Evolutionary conservation across 2,888 invertebrate species (phyloP), one percentile per base, ranked within the genome.

Genomic region (Pachydiplax longipennis): DNA sequence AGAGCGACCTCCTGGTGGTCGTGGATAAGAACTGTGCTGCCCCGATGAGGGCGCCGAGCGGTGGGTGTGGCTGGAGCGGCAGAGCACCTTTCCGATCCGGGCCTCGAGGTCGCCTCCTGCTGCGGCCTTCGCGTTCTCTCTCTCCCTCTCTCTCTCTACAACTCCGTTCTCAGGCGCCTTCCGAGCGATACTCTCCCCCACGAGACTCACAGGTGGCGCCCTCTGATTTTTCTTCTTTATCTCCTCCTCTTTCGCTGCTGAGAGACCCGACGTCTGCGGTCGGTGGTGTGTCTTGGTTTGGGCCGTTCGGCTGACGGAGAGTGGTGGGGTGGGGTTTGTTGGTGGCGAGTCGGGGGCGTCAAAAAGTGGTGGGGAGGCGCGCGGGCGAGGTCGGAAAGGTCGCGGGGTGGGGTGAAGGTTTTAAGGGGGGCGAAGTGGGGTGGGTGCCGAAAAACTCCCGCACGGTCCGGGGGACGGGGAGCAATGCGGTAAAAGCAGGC

Each of bases 81-180:
- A 58, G 61, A 87, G 87, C 61, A 87, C 61, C 65, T 65, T 65
- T 65, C n/a, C 65, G 65, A 65, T 82, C 83, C 87, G 87, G 35
- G 87, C 61, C 87, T 87, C 87, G 87, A 87, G 87, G 87, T 87
- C 87, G 87, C 87, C 87, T 61, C 61, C 87, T 61, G 61, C 87
- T 87, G 87, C 87, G 87, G 87, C 87, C 87, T 87, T 87, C 87
- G 87, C 87, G 37, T 61, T 37, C 61, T 61, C 61, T 61, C 61
- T 37, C 40, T 81, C 81, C 40, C 87, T 31, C 31, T 53, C 53
- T 83, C 82, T 25, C 40, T 48, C 82, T 22, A 53, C 82, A 12
- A 25, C 65, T 25, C n/a, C 65, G 65, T 65, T 65, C n/a, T n/a
- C 65, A 65, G 65, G 65, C 25, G 65, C 65, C 65, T 22, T 65